Conservation (phyloP, 2,888 invertebrate genomes). For the Cantharis flavilabris region DNA sequence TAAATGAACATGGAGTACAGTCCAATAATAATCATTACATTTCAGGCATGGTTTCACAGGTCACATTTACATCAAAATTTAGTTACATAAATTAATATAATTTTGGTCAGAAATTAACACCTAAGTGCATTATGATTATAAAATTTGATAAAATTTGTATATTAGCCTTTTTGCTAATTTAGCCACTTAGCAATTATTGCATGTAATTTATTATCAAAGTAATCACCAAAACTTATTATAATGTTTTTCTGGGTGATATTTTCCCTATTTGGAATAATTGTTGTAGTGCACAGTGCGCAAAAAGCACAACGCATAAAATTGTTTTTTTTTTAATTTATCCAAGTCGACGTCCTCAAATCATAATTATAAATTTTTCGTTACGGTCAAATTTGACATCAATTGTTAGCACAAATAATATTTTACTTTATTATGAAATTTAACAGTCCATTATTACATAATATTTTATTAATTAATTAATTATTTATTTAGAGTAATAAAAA, state of each 20-base stretch:
- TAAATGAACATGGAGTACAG: neutral
- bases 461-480: too few relatives aligned
- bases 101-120: neutral
- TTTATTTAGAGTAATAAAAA: too few relatives aligned
- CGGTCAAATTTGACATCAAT: neutral
- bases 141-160: neutral
- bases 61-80: neutral
- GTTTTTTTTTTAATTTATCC: neutral
- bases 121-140: neutral
- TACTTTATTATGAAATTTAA: too few relatives aligned
- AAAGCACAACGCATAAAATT: neutral
- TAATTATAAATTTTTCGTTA: neutral
- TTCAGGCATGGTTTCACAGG: neutral
- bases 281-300: neutral
- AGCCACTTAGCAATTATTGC: neutral
- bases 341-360: neutral
- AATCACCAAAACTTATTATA: neutral
- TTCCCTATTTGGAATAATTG: neutral
- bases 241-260: neutral
- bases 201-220: neutral
- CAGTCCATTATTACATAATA: too few relatives aligned
- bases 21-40: neutral
- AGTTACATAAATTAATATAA: neutral
- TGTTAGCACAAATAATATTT: neutral
- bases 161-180: neutral